phyloP scores from a whole-genome alignment of 2,888 invertebrate species.

The Ferrisia virgata region DNA sequence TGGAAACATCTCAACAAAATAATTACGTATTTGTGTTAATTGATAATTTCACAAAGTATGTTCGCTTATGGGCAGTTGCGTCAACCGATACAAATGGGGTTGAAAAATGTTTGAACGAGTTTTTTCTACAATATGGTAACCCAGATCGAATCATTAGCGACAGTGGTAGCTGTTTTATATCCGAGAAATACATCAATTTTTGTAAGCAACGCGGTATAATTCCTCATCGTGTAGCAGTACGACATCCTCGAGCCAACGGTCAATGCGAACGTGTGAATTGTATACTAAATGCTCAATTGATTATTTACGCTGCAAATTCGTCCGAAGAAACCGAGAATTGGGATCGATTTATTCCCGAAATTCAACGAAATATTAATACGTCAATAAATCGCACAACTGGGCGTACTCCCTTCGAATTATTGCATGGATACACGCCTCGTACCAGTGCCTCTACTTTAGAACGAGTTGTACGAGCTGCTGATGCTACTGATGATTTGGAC shows the following conservation, averaged over 20 bases:
- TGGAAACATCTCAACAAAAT: background rate
- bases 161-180: background rate
- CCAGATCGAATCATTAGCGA: background rate
- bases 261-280: background rate
- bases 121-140: background rate
- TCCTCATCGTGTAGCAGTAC: background rate
- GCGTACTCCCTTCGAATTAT: background rate
- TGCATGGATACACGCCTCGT: background rate
- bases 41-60: conserved; percentile 16
- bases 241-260: background rate
- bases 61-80: background rate
- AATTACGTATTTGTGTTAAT: background rate
- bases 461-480: background rate
- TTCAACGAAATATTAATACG: background rate
- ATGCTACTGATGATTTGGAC: background rate
- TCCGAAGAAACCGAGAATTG: background rate
- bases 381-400: background rate
- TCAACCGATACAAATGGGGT: background rate
- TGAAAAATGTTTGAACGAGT: background rate
- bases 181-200: background rate
- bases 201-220: background rate
- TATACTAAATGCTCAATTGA: background rate
- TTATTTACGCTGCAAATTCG: background rate
- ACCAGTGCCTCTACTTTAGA: background rate
- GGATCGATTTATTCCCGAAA: background rate